phyloP scores from a whole-genome alignment of 2,113 vertebrate species.

The Amphiprion percula region DNA sequence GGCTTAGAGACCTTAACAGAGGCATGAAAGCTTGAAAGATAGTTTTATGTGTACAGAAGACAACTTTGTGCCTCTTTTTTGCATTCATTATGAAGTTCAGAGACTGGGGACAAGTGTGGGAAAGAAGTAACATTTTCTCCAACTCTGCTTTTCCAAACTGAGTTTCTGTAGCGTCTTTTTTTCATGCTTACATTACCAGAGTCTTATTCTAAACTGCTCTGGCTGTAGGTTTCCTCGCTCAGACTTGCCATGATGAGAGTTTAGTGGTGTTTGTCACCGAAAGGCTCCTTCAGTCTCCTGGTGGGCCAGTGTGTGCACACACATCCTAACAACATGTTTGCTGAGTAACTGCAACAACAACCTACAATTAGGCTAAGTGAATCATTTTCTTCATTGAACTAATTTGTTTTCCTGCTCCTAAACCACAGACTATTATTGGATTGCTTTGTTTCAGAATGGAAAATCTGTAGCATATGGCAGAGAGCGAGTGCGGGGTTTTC shows the following conservation, averaged over 20 bases:
- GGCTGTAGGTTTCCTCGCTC: conserved; percentile 18
- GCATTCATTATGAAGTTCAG: conserved; percentile 31
- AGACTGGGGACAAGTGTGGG: conserved; percentile 56
- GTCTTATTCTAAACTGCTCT: neutral
- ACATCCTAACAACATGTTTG: conserved; percentile 67
- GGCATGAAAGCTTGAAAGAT: conserved; percentile 60
- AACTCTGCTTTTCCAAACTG: neutral
- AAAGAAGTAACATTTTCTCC: conserved; percentile 73
- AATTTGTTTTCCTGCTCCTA: conserved; percentile 68
- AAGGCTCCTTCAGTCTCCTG: conserved; percentile 19
- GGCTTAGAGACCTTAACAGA: conserved; percentile 60
- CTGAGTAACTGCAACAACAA: conserved; percentile 52
- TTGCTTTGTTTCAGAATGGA: conserved; percentile 36
- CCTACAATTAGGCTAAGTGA: conserved; percentile 75
- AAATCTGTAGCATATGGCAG: conserved; percentile 3
- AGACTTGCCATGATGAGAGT: conserved; percentile 23
- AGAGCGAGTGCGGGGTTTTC: neutral
- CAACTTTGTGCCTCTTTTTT: conserved; percentile 28
- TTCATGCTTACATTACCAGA: neutral
- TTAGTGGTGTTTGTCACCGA: conserved; percentile 42
- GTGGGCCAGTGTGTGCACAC: conserved; percentile 46
- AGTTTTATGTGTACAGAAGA: conserved; percentile 51
- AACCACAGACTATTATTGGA: conserved; percentile 61
- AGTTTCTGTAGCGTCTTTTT: conserved; percentile 28
- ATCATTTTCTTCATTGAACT: conserved; percentile 71